phyloP scores from a whole-genome alignment of 2,888 invertebrate genomes.

The Xanthorhoe spadicearia region DNA sequence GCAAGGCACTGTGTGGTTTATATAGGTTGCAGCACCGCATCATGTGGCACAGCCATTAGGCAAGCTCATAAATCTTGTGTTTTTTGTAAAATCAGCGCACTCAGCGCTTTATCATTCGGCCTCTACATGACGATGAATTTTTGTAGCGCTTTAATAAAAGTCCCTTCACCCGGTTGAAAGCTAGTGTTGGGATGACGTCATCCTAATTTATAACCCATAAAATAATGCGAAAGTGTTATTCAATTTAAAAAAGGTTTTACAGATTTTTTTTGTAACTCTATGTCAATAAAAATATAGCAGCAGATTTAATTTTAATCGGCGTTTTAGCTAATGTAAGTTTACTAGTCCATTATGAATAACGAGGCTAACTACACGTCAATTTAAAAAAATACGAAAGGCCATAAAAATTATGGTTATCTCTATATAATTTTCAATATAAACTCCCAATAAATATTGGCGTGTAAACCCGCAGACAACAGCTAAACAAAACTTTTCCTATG shows the following conservation, averaged over 20 bases:
- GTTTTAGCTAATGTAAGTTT: too few species aligned
- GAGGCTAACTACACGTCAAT: too few species aligned
- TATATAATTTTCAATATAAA: not conserved
- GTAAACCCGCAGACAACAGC: not conserved
- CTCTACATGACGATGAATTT: slow-evolving; percentile 37
- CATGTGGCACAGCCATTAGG: not conserved
- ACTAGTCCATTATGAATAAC: too few species aligned
- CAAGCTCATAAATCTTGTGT: slow-evolving; percentile 29
- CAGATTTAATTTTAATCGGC: too few species aligned
- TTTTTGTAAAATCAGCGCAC: slow-evolving; percentile 36
- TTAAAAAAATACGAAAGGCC: too few species aligned
- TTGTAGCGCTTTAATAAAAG: slow-evolving; percentile 40
- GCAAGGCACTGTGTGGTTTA: too few species aligned
- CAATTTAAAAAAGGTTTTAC: too few species aligned
- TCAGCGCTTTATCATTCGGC: slow-evolving; percentile 31
- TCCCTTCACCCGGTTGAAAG: slow-evolving; percentile 20
- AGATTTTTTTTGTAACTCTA: too few species aligned
- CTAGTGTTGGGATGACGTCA: slow-evolving; percentile 24
- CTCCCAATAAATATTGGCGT: not conserved
- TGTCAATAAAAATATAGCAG: too few species aligned
- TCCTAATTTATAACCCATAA: too few species aligned
- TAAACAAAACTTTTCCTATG: not conserved
- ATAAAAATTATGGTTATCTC: too few species aligned
- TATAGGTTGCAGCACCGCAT: not conserved
- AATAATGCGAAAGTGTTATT: too few species aligned